Evolutionary conservation across 2,888 invertebrate genomes (phyloP).

Genomic region (Tetragnatha montana): DNA sequence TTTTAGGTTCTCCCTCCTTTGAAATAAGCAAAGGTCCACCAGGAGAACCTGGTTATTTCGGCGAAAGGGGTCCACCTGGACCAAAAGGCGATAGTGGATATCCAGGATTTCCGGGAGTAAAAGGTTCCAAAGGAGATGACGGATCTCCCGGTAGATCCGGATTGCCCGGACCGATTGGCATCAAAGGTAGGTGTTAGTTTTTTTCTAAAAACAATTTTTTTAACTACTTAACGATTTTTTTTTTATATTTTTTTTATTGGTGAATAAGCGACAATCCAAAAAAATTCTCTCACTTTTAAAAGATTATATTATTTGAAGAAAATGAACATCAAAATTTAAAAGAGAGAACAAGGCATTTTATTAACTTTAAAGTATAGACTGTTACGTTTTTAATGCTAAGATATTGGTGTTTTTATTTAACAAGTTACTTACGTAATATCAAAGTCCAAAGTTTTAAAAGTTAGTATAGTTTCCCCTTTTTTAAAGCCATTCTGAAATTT

Average conservation of each 20-base stretch:
- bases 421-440: too few relatives aligned
- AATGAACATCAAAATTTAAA: too few relatives aligned
- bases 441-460: too few relatives aligned
- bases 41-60: constrained; percentile 80
- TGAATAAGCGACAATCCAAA: too few relatives aligned
- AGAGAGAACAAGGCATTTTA: too few relatives aligned
- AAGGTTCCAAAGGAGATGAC: constrained; percentile 60
- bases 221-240: too few relatives aligned
- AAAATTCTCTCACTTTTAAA: not conserved
- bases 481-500: too few relatives aligned
- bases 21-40: constrained; percentile 61
- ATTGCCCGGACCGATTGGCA: constrained; percentile 71
- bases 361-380: too few relatives aligned
- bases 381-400: too few relatives aligned
- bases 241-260: too few relatives aligned
- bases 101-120: constrained; percentile 73
- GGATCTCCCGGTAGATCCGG: constrained; percentile 72
- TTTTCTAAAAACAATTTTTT: not conserved
- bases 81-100: constrained; percentile 81
- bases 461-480: too few relatives aligned
- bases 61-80: constrained; percentile 80
- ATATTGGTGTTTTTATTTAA: too few relatives aligned
- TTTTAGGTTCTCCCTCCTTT: constrained; percentile 66
- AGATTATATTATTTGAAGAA: not conserved
- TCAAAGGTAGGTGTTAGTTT: constrained; percentile 38